A percentile compares a stretch with the other conserved stretches of the same genome.
Evolutionary conservation across 2,888 invertebrate species (phyloP).

Genomic region (Melanchra persicariae): DNA sequence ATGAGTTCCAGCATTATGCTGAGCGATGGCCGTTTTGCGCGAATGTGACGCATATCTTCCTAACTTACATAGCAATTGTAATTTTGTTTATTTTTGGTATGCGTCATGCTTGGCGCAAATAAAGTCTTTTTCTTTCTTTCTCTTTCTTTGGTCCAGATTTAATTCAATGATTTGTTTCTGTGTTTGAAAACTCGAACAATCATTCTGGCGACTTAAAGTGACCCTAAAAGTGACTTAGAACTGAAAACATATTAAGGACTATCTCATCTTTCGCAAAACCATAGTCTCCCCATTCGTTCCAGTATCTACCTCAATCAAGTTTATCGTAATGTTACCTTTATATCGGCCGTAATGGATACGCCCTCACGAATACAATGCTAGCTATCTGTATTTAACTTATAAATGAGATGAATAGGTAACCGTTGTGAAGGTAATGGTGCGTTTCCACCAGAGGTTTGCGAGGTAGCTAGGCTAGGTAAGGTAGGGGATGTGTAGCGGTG

Average conservation of each 20-base stretch:
- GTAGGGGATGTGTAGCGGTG: not conserved
- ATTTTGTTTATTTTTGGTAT: too few species aligned
- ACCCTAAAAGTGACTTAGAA: too few species aligned
- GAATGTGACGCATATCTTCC: too few species aligned
- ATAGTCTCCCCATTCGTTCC: conserved; percentile 29
- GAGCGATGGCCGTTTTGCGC: too few species aligned
- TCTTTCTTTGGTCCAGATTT: too few species aligned
- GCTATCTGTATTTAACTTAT: conserved; percentile 47
- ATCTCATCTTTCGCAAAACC: conserved; percentile 26
- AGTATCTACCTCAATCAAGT: conserved; percentile 61
- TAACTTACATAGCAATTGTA: too few species aligned
- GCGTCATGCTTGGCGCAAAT: too few species aligned
- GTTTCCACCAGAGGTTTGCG: not conserved
- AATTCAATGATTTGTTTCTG: too few species aligned
- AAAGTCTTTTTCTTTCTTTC: too few species aligned
- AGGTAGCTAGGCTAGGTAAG: not conserved
- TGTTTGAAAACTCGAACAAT: not conserved
- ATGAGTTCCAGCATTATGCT: too few species aligned
- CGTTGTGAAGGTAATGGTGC: conserved; percentile 2
- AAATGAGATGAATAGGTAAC: conserved; percentile 32
- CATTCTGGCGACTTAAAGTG: not conserved
- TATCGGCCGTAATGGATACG: conserved; percentile 49
- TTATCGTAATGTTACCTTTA: conserved; percentile 62
- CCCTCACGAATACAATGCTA: conserved; percentile 45
- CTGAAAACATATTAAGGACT: conserved; percentile 21